Base-by-base conservation (phyloP, 2,797 vertebrate species). In the Chelon auratus region DNA sequence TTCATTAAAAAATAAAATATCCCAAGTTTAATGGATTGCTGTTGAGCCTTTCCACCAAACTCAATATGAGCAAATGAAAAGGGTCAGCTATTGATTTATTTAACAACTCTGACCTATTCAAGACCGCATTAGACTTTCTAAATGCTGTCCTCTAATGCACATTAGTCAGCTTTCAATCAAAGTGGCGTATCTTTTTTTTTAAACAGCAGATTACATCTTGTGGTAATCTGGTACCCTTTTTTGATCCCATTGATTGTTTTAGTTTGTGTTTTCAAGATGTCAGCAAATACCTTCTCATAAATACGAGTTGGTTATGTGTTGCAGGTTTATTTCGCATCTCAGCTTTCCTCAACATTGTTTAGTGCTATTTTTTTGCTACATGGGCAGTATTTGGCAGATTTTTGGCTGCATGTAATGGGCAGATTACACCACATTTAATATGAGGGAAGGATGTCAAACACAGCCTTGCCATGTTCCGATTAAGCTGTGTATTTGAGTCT, bases 61-160 rank as follows among this genome's bases (percentile, higher is more conserved):
- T 63, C 14, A 20, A n/a, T 50, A n/a, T 62, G 37, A 81, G 14
- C 22, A 67, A 33, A 72, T 61, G 15, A 42, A 77, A 73, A 64
- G 54, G 51, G 51, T 48, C 37, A 40, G 14, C 24, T 69, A 59
- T 75, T 78, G 50, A 84, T 87, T 88, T 82, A 84, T 89, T 89
- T 67, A 90, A 58, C 51, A 78, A 51, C 65, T 54, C 14, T 33
- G 57, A 67, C 14, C 51, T 60, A 30, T 67, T 81, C 56, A 52
- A 70, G 15, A n/a, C 20, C 3, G 3, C 57, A 75, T 77, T 57
- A 53, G 12, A 61, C 61, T 78, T 85, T 85, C 42, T 50, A 64
- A 72, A 81, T 80, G 74, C 47, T 52, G 63, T 72, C 62, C 45
- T 75, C 47, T 83, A 68, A 77, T 62, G 64, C 7, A 36, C 45